Percentiles rank a stretch among this genome's conserved stretches.
phyloP scores from a whole-genome alignment of 2,797 vertebrate species.

The Lemur catta region DNA sequence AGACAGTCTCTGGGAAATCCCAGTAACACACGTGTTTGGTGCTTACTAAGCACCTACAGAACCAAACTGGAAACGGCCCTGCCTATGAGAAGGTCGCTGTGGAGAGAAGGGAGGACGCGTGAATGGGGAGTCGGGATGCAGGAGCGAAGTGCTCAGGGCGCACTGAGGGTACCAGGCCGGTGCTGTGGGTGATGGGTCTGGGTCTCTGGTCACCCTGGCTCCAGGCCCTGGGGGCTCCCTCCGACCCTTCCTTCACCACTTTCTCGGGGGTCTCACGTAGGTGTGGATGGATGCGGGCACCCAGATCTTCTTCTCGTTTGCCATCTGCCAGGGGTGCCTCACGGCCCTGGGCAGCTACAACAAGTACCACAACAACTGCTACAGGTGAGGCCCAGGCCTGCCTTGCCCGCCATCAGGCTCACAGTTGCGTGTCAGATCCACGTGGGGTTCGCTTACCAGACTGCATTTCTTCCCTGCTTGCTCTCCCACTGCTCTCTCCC shows the following conservation, averaged over 20 bases:
- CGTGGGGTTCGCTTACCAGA: not conserved
- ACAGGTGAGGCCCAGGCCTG: slow-evolving; percentile 85
- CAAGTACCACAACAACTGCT: slow-evolving; percentile 95
- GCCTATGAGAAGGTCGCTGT: not conserved
- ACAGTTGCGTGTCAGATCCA: not conserved
- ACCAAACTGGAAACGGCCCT: not conserved
- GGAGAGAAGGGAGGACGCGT: not conserved
- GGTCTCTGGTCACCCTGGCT: not conserved
- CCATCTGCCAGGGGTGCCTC: slow-evolving; percentile 92
- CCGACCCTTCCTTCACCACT: not conserved
- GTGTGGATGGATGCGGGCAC: slow-evolving; percentile 92
- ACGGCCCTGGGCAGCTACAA: slow-evolving; percentile 96
- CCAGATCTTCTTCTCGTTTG: slow-evolving; percentile 93
- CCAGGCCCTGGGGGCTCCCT: not conserved
- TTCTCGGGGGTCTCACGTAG: slow-evolving; percentile 75
- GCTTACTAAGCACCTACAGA: not conserved
- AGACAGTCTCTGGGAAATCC: not conserved
- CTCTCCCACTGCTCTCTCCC: not conserved
- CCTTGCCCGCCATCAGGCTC: too few species aligned
- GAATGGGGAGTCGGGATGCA: accelerated
- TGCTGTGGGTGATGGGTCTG: not conserved
- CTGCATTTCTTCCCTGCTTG: not conserved
- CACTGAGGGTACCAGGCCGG: accelerated
- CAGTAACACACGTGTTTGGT: not conserved
- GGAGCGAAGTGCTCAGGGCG: not conserved